Conservation (phyloP, 2,113 vertebrate species). For the Myotis lucifugus region DNA sequence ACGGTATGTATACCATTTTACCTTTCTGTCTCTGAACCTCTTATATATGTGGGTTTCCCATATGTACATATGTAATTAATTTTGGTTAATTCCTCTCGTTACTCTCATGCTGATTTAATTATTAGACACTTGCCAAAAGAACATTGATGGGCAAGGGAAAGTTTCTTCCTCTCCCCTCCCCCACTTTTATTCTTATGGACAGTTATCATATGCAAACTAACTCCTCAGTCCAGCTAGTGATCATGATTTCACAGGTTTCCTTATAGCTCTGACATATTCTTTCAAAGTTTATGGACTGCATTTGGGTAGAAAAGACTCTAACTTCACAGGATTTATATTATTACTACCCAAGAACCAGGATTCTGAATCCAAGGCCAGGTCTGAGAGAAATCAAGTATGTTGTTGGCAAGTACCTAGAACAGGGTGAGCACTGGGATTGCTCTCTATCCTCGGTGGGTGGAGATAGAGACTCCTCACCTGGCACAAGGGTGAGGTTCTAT, state of each 20-base stretch:
- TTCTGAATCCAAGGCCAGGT: background rate
- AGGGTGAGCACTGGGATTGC: background rate
- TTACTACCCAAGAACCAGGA: background rate
- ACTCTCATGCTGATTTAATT: background rate
- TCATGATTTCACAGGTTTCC: background rate
- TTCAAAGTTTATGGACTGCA: background rate
- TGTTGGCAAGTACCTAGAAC: background rate
- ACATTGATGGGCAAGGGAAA: background rate
- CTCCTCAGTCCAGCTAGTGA: background rate
- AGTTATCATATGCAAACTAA: background rate
- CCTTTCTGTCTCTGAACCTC: background rate
- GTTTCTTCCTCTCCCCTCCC: background rate
- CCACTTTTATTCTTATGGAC: background rate
- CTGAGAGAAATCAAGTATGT: background rate
- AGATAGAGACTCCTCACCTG: background rate
- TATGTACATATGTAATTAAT: background rate
- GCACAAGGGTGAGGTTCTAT: background rate
- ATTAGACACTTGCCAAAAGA: background rate
- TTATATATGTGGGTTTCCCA: background rate
- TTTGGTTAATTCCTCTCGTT: background rate
- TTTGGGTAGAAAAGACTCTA: background rate
- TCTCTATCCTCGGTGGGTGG: background rate
- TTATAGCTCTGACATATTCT: background rate
- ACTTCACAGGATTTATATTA: background rate
- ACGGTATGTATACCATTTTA: background rate